Conservation (phyloP, 2,797 vertebrate species). For the Enteromius trimaculatus region DNA sequence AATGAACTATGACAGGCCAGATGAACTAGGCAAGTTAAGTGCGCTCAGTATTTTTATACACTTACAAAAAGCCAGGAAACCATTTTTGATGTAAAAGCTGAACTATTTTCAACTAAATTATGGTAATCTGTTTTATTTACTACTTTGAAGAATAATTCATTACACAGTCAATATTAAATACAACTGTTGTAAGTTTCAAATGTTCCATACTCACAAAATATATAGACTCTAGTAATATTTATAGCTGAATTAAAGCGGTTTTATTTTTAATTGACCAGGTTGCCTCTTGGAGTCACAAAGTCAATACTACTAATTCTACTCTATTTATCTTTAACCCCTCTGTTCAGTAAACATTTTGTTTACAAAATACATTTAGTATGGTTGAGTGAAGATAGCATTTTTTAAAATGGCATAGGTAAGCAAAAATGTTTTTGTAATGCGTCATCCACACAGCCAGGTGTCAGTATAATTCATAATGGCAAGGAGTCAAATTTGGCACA, state of each 20-base stretch:
- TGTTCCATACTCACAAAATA: background rate
- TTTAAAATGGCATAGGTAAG: background rate
- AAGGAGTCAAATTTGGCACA: background rate
- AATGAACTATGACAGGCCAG: slow-evolving; percentile 8
- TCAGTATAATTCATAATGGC: background rate
- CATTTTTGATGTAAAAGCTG: background rate
- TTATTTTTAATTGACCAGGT: background rate
- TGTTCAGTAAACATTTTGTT: background rate
- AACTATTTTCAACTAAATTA: background rate
- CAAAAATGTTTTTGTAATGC: background rate
- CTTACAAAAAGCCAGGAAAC: no score
- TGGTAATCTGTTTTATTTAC: background rate
- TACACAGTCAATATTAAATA: background rate
- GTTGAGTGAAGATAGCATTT: background rate
- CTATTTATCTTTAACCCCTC: background rate
- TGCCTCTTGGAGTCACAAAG: background rate
- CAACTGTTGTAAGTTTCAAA: background rate
- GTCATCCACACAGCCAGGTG: background rate
- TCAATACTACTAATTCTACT: background rate
- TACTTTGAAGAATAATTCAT: background rate
- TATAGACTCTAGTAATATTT: background rate
- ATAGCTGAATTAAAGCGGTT: background rate
- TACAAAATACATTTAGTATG: background rate
- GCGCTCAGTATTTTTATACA: no score
- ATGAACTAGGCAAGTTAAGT: no score